Conservation (phyloP, 1,140 invertebrate species). For the Drosophila willistoni region DNA sequence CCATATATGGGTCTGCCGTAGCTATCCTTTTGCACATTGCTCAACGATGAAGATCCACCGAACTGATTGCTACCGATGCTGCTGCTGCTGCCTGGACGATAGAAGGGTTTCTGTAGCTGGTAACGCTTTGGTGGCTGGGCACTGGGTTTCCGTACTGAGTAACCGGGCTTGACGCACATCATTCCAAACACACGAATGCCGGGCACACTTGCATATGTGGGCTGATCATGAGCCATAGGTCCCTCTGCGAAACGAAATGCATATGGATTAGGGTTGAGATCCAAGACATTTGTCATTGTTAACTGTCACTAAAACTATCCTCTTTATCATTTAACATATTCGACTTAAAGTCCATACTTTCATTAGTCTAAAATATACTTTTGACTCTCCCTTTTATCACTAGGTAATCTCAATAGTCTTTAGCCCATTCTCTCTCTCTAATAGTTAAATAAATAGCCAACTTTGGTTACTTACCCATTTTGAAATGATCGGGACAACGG, state of each 20-base stretch:
- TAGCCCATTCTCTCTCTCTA: too few relatives aligned
- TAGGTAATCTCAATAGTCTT: too few relatives aligned
- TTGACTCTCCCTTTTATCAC: too few relatives aligned
- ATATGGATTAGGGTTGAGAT: background rate
- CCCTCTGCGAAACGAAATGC: conserved; percentile 86
- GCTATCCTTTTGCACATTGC: conserved; percentile 61
- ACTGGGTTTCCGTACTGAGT: conserved; percentile 77
- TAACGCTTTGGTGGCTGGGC: conserved; percentile 80
- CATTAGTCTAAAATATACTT: too few relatives aligned
- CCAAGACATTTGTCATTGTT: too few relatives aligned
- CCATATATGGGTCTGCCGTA: conserved; percentile 76
- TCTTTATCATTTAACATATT: too few relatives aligned
- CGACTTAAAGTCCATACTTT: too few relatives aligned
- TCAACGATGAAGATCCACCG: conserved; percentile 27
- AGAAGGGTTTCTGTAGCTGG: conserved; percentile 79
- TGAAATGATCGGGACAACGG: conserved; percentile 92
- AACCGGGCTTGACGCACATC: conserved; percentile 89
- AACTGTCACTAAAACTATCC: too few relatives aligned
- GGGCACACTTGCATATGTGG: conserved; percentile 95
- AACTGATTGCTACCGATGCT: conserved; percentile 34
- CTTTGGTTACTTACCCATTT: conserved; percentile 87
- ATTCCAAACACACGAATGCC: conserved; percentile 96
- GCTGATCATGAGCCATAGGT: conserved; percentile 96
- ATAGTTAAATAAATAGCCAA: too few relatives aligned
- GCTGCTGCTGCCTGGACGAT: conserved; percentile 53